Percentiles rank a stretch among this genome's conserved stretches.
Evolutionary conservation across 2,888 invertebrate species (phyloP).

Genomic region (Leucophenga montana): DNA sequence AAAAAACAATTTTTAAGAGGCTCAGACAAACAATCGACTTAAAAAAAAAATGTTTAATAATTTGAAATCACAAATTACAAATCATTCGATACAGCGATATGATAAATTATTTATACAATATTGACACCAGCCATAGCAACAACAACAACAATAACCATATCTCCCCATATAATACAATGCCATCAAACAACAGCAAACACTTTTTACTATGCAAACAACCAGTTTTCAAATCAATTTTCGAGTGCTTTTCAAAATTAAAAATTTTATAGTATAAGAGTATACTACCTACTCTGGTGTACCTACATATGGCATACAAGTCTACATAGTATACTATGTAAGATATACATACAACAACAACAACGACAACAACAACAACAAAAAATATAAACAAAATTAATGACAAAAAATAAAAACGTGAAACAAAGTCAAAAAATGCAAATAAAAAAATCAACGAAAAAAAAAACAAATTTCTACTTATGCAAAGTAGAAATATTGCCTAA

Average conservation of each 20-base stretch:
- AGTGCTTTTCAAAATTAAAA: background rate
- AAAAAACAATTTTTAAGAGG: background rate
- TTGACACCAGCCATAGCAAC: background rate
- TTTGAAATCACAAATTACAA: constrained; percentile 7
- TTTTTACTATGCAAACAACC: constrained; percentile 12
- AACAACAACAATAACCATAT: background rate
- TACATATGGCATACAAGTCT: constrained; percentile 1
- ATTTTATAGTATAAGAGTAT: constrained; percentile 4
- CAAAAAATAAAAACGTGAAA: constrained; percentile 24
- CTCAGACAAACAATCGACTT: background rate
- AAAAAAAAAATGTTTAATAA: constrained; percentile 15
- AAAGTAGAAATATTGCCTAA: constrained; percentile 65
- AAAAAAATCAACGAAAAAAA: constrained; percentile 33
- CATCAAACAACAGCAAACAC: constrained; percentile 19
- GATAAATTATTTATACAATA: constrained; percentile 2
- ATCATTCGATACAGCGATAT: background rate
- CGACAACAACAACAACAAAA: constrained; percentile 24
- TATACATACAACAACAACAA: too few relatives aligned
- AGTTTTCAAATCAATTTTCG: constrained; percentile 10
- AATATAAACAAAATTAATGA: too few relatives aligned
- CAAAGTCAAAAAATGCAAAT: constrained; percentile 57
- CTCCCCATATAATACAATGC: background rate
- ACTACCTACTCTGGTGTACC: background rate
- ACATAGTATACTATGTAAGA: too few relatives aligned
- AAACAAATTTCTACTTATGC: constrained; percentile 60